Evolutionary conservation across 2,797 vertebrate genomes (phyloP).

Genomic region (Neostethus bicornis): DNA sequence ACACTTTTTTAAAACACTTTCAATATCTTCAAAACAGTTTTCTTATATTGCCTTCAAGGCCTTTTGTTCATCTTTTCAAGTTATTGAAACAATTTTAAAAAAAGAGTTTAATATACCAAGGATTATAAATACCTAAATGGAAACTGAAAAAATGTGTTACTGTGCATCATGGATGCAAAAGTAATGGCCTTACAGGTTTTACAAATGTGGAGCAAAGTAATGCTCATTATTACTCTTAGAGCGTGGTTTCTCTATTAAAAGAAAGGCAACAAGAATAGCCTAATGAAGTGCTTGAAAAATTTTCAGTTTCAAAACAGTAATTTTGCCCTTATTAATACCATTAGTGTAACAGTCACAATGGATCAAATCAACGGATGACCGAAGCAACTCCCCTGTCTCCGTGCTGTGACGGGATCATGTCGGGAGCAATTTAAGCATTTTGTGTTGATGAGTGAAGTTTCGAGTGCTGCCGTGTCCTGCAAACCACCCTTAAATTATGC

Average conservation of each 20-base stretch:
- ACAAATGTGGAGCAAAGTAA: constrained; percentile 27
- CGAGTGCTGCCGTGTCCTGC: constrained; percentile 55
- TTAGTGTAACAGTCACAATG: constrained; percentile 86
- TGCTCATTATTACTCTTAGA: background rate
- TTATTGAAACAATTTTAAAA: constrained; percentile 19
- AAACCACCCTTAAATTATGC: constrained; percentile 53
- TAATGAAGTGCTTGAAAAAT: constrained; percentile 72
- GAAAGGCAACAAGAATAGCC: constrained; percentile 50
- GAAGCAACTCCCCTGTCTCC: constrained; percentile 80
- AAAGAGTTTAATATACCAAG: constrained; percentile 54
- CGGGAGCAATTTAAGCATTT: constrained; percentile 77
- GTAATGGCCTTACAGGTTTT: constrained; percentile 64
- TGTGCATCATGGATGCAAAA: constrained; percentile 65
- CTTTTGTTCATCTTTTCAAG: constrained; percentile 6
- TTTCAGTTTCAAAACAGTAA: constrained; percentile 82
- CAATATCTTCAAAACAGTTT: constrained; percentile 4
- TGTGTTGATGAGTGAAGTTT: constrained; percentile 81
- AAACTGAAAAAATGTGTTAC: constrained; percentile 32
- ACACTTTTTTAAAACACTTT: constrained; percentile 14
- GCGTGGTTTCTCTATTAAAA: constrained; percentile 38
- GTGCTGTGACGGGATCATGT: constrained; percentile 79
- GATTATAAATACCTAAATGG: constrained; percentile 76
- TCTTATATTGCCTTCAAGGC: background rate
- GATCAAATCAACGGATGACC: constrained; percentile 83
- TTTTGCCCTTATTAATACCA: constrained; percentile 88